These are phyloP conservation scores for Sarotherodon lohbergeri DNA, from an alignment of 2,113 vertebrate species.

Conservation along the genomic window DNA sequence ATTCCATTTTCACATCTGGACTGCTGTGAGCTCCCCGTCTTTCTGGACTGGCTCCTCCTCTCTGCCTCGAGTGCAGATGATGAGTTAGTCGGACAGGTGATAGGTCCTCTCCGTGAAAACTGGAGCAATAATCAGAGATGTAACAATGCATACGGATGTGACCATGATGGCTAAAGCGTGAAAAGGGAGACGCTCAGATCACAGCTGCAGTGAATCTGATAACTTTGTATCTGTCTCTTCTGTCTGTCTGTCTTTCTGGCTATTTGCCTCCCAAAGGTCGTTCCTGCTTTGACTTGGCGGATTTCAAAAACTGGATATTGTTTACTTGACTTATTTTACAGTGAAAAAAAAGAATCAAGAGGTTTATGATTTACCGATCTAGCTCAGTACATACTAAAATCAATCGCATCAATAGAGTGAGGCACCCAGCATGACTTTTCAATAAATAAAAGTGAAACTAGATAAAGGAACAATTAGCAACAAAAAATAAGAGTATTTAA, in stretches of 20 bases:
- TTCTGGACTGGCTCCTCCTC: conserved; percentile 22
- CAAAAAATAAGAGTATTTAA: not conserved
- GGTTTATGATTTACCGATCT: not conserved
- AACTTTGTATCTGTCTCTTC: conserved; percentile 33
- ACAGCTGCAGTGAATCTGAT: conserved; percentile 56
- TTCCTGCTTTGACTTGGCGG: conserved; percentile 27
- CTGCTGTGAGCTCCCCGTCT: not conserved
- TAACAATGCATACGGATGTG: conserved; percentile 45
- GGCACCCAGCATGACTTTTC: not conserved
- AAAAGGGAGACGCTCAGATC: conserved; percentile 53
- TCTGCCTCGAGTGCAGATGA: conserved; percentile 10
- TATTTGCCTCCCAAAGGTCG: conserved; percentile 50
- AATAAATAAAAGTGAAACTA: not conserved
- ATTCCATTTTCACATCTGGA: conserved; percentile 56
- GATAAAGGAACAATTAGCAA: not conserved
- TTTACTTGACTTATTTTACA: not conserved
- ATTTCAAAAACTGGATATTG: not conserved
- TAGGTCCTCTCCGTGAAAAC: conserved; percentile 42
- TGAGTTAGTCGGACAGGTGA: conserved; percentile 24
- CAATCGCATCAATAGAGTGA: not conserved
- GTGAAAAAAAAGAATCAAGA: not conserved
- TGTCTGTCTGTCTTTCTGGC: conserved; percentile 40
- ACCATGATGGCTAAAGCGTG: conserved; percentile 54
- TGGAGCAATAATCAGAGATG: conserved; percentile 53
- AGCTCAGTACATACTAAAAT: not conserved